Percentiles rank a stretch among this genome's conserved stretches.
Evolutionary conservation across 2,113 vertebrate genomes (phyloP).

Genomic region (Epinephelus moara): DNA sequence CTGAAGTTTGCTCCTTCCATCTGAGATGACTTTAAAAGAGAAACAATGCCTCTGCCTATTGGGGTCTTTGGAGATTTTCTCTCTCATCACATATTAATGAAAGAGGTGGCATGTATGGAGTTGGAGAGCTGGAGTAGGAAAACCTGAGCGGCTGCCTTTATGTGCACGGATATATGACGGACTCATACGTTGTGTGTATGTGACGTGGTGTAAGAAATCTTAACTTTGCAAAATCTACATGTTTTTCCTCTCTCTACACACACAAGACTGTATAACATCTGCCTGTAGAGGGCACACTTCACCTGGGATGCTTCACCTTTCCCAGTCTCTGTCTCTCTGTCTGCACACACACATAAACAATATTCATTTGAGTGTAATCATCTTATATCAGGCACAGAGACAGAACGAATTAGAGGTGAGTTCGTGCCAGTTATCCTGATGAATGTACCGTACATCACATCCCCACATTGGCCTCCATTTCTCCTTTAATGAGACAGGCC

Average conservation of each 20-base stretch:
- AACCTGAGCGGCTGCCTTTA: conserved; percentile 59
- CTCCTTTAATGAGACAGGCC: conserved; percentile 73
- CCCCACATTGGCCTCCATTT: conserved; percentile 54
- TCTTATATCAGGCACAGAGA: conserved; percentile 47
- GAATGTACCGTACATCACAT: conserved; percentile 54
- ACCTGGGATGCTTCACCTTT: conserved; percentile 64
- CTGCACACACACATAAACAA: conserved; percentile 22
- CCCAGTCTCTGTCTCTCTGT: conserved; percentile 4
- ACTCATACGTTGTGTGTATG: conserved; percentile 1
- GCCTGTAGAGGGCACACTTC: conserved; percentile 81
- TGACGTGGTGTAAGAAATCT: conserved; percentile 9
- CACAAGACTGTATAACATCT: not conserved
- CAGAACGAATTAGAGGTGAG: conserved; percentile 61
- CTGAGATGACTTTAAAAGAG: conserved; percentile 82
- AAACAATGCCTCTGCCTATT: conserved; percentile 80
- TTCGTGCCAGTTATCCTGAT: conserved; percentile 62
- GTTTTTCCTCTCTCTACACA: not conserved
- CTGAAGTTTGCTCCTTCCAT: conserved; percentile 84
- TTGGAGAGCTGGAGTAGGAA: conserved; percentile 60
- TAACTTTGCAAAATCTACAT: conserved; percentile 22
- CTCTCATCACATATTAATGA: conserved; percentile 83
- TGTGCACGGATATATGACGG: conserved; percentile 29
- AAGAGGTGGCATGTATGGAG: conserved; percentile 70
- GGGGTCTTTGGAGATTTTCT: conserved; percentile 81
- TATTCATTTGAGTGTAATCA: conserved; percentile 50